A percentile compares a stretch with the other conserved stretches of the same genome.
phyloP scores from a whole-genome alignment of 2,113 vertebrate genomes.

The Pteropus alecto region DNA sequence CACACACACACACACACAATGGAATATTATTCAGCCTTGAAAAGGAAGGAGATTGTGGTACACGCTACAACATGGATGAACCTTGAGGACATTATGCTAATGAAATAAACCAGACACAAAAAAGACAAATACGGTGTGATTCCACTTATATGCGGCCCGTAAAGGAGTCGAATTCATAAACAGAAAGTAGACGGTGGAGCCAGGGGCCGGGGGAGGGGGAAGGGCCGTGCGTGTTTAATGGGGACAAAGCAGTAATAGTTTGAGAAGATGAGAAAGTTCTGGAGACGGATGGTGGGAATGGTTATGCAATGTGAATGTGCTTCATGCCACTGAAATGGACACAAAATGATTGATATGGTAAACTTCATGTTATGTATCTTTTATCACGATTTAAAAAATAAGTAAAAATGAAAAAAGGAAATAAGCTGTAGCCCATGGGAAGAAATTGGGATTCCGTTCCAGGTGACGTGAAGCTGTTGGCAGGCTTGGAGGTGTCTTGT shows the following conservation, averaged over 20 bases:
- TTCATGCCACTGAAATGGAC: too few relatives aligned
- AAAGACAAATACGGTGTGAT: accelerated
- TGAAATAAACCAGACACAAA: background rate
- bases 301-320: accelerated
- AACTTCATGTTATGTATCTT: background rate
- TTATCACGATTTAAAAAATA: background rate
- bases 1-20: accelerated
- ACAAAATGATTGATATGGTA: background rate
- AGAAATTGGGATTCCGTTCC: background rate
- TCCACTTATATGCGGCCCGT: background rate
- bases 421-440: background rate
- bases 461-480: background rate
- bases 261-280: background rate
- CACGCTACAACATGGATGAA: background rate
- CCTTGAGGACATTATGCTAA: background rate
- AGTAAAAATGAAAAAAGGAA: background rate
- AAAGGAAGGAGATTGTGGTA: background rate
- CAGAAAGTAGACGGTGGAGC: background rate
- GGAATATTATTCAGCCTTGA: background rate
- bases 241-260: background rate
- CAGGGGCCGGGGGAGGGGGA: background rate
- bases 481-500: background rate
- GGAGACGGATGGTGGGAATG: background rate
- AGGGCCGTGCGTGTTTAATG: accelerated
- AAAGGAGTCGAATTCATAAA: background rate